Evolutionary conservation across 2,797 vertebrate species (phyloP).

Genomic region (Peromyscus aztecus): DNA sequence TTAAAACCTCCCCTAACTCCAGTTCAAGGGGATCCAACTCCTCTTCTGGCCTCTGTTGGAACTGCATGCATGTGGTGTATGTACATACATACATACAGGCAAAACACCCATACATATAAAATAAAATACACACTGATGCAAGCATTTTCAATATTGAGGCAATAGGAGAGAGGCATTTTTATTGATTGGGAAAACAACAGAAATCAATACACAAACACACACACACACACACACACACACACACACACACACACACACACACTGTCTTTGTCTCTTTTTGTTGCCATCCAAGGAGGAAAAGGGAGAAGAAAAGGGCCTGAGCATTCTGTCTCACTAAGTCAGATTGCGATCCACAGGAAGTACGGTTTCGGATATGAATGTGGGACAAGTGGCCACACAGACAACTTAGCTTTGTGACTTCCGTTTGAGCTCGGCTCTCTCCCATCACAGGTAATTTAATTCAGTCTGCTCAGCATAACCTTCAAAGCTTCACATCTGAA

Average conservation of each 20-base stretch:
- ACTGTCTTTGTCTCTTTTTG: not conserved
- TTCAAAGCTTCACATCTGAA: not conserved
- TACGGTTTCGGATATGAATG: not conserved
- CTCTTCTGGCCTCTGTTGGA: not conserved
- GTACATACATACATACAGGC: not conserved
- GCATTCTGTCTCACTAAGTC: not conserved
- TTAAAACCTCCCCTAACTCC: not conserved
- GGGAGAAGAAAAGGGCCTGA: not conserved
- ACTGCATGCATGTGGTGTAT: not conserved
- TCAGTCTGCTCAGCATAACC: not conserved
- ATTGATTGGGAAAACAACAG: not conserved
- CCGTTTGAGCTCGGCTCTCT: not conserved
- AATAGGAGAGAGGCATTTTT: not conserved
- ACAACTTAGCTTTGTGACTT: not conserved
- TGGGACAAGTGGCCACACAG: fast-evolving
- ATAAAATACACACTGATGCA: not conserved
- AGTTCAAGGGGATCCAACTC: not conserved
- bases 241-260: not conserved
- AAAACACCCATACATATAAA: not conserved
- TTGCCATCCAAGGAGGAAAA: not conserved
- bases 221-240: not conserved
- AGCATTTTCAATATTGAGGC: slow-evolving; percentile 13
- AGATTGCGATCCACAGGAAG: not conserved
- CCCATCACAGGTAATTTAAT: not conserved
- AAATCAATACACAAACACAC: not conserved